Conservation (phyloP, 2,888 invertebrate genomes). For the Perdita meconis region DNA sequence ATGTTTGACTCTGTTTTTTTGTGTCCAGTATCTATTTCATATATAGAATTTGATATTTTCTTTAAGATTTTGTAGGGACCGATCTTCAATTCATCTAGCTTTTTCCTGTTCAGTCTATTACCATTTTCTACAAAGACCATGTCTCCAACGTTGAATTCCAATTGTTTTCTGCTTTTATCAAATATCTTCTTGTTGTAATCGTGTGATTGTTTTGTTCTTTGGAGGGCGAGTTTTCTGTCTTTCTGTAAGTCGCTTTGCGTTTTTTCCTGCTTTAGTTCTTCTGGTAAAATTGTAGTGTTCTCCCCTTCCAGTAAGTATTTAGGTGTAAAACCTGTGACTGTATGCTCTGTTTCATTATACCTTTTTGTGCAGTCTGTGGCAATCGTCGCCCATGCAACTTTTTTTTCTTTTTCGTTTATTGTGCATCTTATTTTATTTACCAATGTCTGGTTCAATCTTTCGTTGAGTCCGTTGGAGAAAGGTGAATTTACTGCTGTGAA, state of each 20-base stretch:
- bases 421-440: slow-evolving; percentile 15
- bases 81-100: too few species aligned
- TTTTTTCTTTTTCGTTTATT: too few species aligned
- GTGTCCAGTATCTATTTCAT: too few species aligned
- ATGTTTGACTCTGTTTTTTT: too few species aligned
- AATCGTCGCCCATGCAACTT: slow-evolving; percentile 15
- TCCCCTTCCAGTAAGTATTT: slow-evolving; percentile 3
- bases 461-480: too few species aligned
- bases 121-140: not conserved
- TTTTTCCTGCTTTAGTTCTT: slow-evolving; percentile 1
- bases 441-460: slow-evolving; percentile 24
- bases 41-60: too few species aligned
- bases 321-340: slow-evolving; percentile 9
- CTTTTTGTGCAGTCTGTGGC: not conserved
- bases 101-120: too few species aligned
- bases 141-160: not conserved
- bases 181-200: slow-evolving; percentile 2
- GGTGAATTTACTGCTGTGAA: slow-evolving; percentile 34
- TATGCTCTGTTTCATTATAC: slow-evolving; percentile 11
- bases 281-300: not conserved
- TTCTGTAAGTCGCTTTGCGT: not conserved
- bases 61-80: too few species aligned
- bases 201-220: slow-evolving; percentile 8
- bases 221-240: slow-evolving; percentile 8
- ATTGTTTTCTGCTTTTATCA: not conserved